Conservation (phyloP, 2,888 invertebrate species). For the Horisme vitalbata region DNA sequence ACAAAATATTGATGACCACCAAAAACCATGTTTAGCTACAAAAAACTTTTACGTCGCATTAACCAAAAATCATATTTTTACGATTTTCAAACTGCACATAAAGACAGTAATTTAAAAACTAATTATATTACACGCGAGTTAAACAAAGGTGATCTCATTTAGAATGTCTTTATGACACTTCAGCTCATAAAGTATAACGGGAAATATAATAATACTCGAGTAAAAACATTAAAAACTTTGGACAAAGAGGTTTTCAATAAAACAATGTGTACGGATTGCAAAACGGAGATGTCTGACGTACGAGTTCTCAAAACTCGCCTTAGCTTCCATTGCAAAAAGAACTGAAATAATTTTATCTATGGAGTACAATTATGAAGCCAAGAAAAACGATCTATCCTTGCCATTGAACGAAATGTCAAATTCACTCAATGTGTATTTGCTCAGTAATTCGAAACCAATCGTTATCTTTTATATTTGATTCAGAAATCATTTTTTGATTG, state of each 20-base stretch:
- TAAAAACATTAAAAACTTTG: conserved; percentile 22
- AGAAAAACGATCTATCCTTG: no score
- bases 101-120: conserved; percentile 12
- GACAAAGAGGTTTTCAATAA: conserved; percentile 28
- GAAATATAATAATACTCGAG: conserved; percentile 18
- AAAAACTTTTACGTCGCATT: background rate
- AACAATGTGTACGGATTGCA: conserved; percentile 19
- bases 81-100: conserved; percentile 10
- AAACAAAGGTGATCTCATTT: conserved; percentile 31
- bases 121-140: conserved; percentile 11
- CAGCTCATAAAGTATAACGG: conserved; percentile 26
- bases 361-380: no score
- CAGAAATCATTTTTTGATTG: no score
- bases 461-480: no score
- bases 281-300: background rate
- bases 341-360: no score
- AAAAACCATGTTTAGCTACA: background rate
- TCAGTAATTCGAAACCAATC: no score
- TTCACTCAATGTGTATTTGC: no score
- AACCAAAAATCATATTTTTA: conserved; percentile 6
- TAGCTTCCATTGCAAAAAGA: no score
- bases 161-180: conserved; percentile 27
- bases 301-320: background rate
- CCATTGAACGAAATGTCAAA: no score
- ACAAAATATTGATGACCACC: no score